phyloP scores from a whole-genome alignment of 1,140 invertebrate species.

The Drosophila virilis region DNA sequence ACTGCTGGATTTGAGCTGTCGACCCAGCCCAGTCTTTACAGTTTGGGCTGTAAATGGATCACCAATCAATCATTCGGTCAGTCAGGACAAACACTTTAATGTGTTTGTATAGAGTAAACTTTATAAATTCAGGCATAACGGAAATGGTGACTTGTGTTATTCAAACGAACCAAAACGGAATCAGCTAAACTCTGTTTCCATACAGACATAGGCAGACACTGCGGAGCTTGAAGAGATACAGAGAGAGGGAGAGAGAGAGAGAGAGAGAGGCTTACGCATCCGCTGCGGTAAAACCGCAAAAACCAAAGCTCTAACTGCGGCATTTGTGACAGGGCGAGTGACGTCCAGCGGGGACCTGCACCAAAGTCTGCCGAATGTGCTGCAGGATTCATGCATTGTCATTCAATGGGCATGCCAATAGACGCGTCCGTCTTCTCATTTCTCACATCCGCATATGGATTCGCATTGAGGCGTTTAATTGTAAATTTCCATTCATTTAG shows the following conservation, averaged over 20 bases:
- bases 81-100: too few species aligned
- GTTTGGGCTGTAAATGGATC: too few species aligned
- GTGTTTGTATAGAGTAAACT: background rate
- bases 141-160: background rate
- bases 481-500: slow-evolving; percentile 69
- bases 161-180: background rate
- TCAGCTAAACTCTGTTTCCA: background rate
- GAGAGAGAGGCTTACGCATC: slow-evolving; percentile 42
- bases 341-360: background rate
- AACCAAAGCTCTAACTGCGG: slow-evolving; percentile 78
- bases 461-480: slow-evolving; percentile 60
- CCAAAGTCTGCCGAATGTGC: background rate
- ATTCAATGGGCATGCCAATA: slow-evolving; percentile 56
- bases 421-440: slow-evolving; percentile 32
- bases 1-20: too few species aligned
- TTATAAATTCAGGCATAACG: background rate
- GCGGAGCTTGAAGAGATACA: background rate
- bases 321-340: slow-evolving; percentile 18
- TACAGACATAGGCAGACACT: background rate
- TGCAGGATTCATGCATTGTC: slow-evolving; percentile 68
- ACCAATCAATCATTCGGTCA: too few species aligned
- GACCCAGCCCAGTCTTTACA: too few species aligned
- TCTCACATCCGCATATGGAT: background rate
- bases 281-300: slow-evolving; percentile 78
- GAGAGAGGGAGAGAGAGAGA: background rate